Conservation (phyloP, 2,113 vertebrate species). For the Anas platyrhynchos region DNA sequence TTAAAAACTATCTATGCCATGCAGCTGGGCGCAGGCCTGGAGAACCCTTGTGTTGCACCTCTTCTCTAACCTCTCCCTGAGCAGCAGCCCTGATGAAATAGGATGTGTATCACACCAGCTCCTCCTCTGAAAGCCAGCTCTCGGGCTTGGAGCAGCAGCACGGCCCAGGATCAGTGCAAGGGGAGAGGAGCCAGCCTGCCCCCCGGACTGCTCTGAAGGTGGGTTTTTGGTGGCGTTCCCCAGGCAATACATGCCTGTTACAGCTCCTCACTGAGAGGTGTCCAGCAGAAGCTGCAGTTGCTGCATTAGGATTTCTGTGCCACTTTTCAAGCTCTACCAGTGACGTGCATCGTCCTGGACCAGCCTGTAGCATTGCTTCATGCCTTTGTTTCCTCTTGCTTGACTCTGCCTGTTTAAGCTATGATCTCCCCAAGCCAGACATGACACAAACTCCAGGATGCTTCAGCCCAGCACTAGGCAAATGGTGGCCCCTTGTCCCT, state of each 20-base stretch:
- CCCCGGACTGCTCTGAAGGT: background rate
- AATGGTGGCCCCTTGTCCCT: background rate
- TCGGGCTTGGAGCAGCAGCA: background rate
- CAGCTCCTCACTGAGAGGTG: background rate
- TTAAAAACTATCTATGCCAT: background rate
- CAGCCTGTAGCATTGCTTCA: background rate
- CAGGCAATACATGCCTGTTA: background rate
- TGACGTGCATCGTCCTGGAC: background rate
- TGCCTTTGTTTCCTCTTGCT: background rate
- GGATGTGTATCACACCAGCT: background rate
- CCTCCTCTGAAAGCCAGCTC: background rate
- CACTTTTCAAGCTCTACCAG: background rate
- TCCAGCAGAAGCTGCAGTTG: background rate
- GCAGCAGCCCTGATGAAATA: background rate
- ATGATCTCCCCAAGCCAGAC: background rate
- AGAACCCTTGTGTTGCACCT: background rate
- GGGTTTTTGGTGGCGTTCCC: background rate
- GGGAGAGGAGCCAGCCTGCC: background rate
- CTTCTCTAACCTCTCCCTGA: background rate
- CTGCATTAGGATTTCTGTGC: background rate
- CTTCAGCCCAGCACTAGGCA: background rate
- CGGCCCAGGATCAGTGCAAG: fast-evolving
- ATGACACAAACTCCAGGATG: background rate
- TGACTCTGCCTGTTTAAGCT: background rate
- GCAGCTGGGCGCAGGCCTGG: slow-evolving; percentile 20